Percentiles rank a stretch among this genome's conserved stretches.
Evolutionary conservation across 2,113 vertebrate species (phyloP).

Genomic region (Marmota monax): DNA sequence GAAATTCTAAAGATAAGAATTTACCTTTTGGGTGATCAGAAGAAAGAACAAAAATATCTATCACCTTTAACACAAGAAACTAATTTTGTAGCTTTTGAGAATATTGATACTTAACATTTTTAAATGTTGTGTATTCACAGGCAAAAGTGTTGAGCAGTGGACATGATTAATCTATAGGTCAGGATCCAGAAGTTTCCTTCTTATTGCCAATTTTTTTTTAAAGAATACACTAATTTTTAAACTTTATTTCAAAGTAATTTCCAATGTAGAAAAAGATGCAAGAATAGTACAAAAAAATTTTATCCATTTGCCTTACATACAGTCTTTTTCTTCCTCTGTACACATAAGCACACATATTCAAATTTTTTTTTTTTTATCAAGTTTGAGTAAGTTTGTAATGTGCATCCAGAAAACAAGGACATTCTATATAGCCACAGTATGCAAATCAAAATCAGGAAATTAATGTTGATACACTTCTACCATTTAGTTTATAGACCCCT

Average conservation of each 20-base stretch:
- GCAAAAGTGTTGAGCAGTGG: neutral
- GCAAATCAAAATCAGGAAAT: neutral
- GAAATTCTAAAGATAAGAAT: neutral
- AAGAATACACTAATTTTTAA: neutral
- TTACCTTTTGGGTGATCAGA: neutral
- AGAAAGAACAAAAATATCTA: neutral
- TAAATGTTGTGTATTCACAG: neutral
- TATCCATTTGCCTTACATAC: neutral
- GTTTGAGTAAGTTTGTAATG: neutral
- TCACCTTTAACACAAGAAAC: neutral
- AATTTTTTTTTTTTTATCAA: neutral
- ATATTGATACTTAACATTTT: neutral
- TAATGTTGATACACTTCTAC: neutral
- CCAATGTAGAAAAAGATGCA: neutral
- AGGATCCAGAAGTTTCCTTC: neutral
- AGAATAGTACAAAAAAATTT: neutral
- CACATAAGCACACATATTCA: neutral
- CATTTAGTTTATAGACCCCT: neutral
- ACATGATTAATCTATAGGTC: neutral
- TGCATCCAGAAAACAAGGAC: neutral
- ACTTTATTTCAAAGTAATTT: slow-evolving; percentile 13
- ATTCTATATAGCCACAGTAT: neutral
- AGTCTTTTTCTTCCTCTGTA: neutral
- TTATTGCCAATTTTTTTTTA: too few species aligned
- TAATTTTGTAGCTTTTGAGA: neutral